Evolutionary conservation across 2,888 invertebrate genomes (phyloP).

Genomic region (Agrochola lychnidis): DNA sequence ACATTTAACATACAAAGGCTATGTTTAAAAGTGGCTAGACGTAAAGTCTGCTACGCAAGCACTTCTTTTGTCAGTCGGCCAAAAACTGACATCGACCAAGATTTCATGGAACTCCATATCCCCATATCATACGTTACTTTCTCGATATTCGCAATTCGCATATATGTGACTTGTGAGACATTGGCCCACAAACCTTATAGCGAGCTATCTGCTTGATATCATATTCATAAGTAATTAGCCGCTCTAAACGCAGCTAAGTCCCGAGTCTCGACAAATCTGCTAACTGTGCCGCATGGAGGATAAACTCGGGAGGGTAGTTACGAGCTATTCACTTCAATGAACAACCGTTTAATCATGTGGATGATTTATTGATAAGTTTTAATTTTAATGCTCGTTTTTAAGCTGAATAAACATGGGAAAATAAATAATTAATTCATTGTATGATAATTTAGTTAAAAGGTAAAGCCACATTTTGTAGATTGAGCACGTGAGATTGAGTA

Average conservation of each 20-base stretch:
- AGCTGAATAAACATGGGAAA: slow-evolving; percentile 7
- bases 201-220: slow-evolving; percentile 25
- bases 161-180: slow-evolving; percentile 2
- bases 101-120: slow-evolving; percentile 4
- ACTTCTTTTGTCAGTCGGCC: slow-evolving; percentile 43
- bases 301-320: neutral
- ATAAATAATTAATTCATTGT: slow-evolving; percentile 10
- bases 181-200: slow-evolving; percentile 19
- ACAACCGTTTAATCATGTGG: slow-evolving; percentile 9
- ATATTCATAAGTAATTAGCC: slow-evolving; percentile 49
- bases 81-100: slow-evolving; percentile 25
- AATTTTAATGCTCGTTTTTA: neutral
- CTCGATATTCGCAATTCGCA: neutral
- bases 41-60: slow-evolving; percentile 30
- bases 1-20: neutral
- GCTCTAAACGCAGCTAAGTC: slow-evolving; percentile 24
- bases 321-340: slow-evolving; percentile 21
- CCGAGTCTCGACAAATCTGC: slow-evolving; percentile 16
- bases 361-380: slow-evolving; percentile 16
- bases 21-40: slow-evolving; percentile 19
- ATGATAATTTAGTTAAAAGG: slow-evolving; percentile 22
- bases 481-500: slow-evolving; percentile 12
- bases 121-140: too few species aligned
- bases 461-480: slow-evolving; percentile 11
- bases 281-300: slow-evolving; percentile 2